These are phyloP conservation scores for Rhegmatorhina hoffmannsi DNA, from an alignment of 2,113 vertebrate species.

Conservation along the genomic window DNA sequence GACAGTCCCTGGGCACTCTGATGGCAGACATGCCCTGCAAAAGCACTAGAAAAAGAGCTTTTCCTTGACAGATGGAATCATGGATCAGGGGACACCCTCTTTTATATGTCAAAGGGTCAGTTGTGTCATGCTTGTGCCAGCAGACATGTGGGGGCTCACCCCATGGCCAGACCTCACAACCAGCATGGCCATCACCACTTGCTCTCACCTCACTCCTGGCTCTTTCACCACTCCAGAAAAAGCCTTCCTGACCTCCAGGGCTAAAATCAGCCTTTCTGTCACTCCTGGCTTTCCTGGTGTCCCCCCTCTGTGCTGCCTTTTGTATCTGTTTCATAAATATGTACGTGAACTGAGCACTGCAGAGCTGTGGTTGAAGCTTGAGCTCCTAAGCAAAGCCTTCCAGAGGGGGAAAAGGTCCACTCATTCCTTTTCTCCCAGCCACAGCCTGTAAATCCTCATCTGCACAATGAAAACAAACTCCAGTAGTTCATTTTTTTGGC, in stretches of 20 bases:
- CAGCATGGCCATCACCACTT: background rate
- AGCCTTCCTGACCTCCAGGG: background rate
- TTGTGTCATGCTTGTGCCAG: background rate
- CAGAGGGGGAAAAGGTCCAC: background rate
- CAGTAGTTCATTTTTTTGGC: slow-evolving; percentile 35
- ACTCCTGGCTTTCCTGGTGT: background rate
- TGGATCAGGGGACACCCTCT: background rate
- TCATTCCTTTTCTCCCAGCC: background rate
- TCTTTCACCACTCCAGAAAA: background rate
- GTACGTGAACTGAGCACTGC: background rate
- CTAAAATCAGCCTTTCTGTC: background rate
- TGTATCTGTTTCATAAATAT: background rate
- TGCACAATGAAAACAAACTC: slow-evolving; percentile 7
- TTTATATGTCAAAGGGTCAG: background rate
- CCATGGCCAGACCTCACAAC: rapidly evolving
- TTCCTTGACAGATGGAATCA: background rate
- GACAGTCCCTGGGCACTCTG: background rate
- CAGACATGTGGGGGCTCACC: background rate
- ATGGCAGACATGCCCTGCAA: background rate
- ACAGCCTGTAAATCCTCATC: slow-evolving; percentile 42
- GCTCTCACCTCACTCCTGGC: background rate
- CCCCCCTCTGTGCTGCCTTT: background rate
- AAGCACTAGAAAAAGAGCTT: background rate
- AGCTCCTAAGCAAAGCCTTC: background rate
- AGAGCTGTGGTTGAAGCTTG: background rate